Evolutionary conservation across 2,113 vertebrate species (phyloP).

Genomic region (Centrocercus urophasianus): DNA sequence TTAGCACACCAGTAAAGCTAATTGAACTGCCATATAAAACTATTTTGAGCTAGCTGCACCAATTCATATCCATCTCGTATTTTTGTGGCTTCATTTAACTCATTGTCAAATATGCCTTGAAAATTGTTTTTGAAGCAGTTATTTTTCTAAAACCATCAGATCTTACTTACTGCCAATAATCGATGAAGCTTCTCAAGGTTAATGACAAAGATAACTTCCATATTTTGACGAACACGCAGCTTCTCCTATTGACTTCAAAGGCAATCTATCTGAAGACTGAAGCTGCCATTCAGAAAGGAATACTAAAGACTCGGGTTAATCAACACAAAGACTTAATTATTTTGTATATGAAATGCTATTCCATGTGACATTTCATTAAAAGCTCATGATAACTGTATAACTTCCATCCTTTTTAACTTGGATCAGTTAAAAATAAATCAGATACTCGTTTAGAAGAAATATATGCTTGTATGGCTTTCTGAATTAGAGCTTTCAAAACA

Average conservation of each 20-base stretch:
- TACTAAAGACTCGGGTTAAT: neutral
- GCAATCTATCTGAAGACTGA: constrained; percentile 1
- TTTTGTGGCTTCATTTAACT: constrained; percentile 1
- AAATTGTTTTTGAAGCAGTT: constrained; percentile 54
- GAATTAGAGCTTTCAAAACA: neutral
- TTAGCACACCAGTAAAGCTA: neutral
- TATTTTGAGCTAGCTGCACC: neutral
- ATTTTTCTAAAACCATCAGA: constrained; percentile 41
- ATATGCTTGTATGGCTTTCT: neutral
- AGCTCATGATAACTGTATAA: neutral
- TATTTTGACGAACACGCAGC: constrained; percentile 10
- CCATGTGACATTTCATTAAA: neutral
- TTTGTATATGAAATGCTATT: constrained; percentile 3
- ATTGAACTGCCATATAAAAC: neutral
- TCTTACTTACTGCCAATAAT: constrained; percentile 39
- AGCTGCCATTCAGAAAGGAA: constrained; percentile 32
- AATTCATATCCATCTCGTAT: neutral
- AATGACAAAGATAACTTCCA: constrained; percentile 53
- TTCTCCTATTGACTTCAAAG: constrained; percentile 49
- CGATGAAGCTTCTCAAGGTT: constrained; percentile 63
- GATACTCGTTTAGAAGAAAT: neutral
- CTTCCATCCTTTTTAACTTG: neutral
- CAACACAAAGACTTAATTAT: constrained; percentile 13
- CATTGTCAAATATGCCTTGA: constrained; percentile 21
- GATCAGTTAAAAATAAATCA: neutral